Evolutionary conservation across 1,140 invertebrate species (phyloP).

Genomic region (Theocolax elegans): DNA sequence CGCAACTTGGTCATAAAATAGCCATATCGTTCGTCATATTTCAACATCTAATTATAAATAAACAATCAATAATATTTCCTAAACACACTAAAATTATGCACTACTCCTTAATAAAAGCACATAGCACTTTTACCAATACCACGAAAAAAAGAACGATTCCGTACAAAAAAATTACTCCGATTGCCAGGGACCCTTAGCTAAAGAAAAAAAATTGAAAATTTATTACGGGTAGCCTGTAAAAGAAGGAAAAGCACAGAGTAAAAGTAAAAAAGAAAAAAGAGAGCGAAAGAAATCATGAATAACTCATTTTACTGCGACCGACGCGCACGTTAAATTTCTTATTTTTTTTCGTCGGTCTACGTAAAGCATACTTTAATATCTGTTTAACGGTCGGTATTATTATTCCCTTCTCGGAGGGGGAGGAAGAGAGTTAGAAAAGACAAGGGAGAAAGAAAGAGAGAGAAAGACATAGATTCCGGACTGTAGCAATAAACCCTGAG

Average conservation of each 20-base stretch:
- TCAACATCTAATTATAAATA: too few relatives aligned
- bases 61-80: too few relatives aligned
- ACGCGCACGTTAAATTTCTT: constrained; percentile 1
- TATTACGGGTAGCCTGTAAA: constrained; percentile 11
- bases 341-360: background rate
- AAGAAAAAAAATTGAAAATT: constrained; percentile 25
- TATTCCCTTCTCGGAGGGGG: background rate
- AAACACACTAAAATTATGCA: too few relatives aligned
- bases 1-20: too few relatives aligned
- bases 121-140: too few relatives aligned
- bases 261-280: too few relatives aligned
- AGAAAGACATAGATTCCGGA: background rate
- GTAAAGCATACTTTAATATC: constrained; percentile 28
- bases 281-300: constrained; percentile 15
- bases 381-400: constrained; percentile 23
- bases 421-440: background rate
- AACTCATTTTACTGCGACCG: constrained; percentile 21
- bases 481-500: constrained; percentile 14
- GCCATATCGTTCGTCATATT: too few relatives aligned
- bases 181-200: background rate
- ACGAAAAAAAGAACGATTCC: too few relatives aligned
- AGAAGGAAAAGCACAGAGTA: background rate
- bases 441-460: background rate
- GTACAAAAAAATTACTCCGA: too few relatives aligned
- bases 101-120: too few relatives aligned